These are phyloP conservation scores for Intellagama lesueurii DNA, from an alignment of 2,797 vertebrate species.

Conservation along the genomic window DNA sequence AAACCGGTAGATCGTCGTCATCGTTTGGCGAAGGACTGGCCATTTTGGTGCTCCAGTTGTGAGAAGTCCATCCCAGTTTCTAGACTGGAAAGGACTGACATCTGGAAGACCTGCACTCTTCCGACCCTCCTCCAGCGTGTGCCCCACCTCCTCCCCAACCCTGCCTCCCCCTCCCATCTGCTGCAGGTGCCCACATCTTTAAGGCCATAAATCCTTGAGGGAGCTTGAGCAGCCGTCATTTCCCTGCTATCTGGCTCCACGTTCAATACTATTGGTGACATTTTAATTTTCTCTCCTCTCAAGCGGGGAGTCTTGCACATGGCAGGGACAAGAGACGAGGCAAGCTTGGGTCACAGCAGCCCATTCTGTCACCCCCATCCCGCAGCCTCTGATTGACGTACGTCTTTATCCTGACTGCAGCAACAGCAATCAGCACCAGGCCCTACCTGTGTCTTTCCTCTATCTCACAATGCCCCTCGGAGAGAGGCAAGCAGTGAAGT, in stretches of 20 bases:
- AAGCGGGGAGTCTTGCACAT: slow-evolving; percentile 26
- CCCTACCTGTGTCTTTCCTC: slow-evolving; percentile 37
- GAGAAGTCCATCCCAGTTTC: not conserved
- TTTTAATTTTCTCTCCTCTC: slow-evolving; percentile 37
- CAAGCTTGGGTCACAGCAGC: not conserved
- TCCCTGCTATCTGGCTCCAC: slow-evolving; percentile 38
- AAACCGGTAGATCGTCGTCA: slow-evolving; percentile 6
- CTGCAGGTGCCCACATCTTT: not conserved
- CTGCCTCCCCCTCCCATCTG: not conserved
- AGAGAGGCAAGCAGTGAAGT: slow-evolving; percentile 16
- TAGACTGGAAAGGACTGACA: not conserved
- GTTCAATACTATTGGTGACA: slow-evolving; percentile 36
- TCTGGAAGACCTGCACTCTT: no score
- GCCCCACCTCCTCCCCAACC: no score
- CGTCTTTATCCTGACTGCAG: slow-evolving; percentile 21
- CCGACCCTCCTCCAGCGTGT: not conserved
- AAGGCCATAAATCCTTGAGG: not conserved
- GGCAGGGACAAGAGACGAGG: slow-evolving; percentile 22
- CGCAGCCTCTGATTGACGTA: slow-evolving; percentile 39
- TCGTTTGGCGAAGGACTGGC: not conserved
- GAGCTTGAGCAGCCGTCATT: not conserved
- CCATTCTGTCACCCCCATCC: not conserved
- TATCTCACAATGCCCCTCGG: slow-evolving; percentile 30
- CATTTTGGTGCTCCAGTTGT: not conserved
- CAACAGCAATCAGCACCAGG: not conserved